A percentile compares a stretch with the other conserved stretches of the same genome.
Conservation (phyloP, 1,140 invertebrate species). For the Stegodyphus dumicola region DNA sequence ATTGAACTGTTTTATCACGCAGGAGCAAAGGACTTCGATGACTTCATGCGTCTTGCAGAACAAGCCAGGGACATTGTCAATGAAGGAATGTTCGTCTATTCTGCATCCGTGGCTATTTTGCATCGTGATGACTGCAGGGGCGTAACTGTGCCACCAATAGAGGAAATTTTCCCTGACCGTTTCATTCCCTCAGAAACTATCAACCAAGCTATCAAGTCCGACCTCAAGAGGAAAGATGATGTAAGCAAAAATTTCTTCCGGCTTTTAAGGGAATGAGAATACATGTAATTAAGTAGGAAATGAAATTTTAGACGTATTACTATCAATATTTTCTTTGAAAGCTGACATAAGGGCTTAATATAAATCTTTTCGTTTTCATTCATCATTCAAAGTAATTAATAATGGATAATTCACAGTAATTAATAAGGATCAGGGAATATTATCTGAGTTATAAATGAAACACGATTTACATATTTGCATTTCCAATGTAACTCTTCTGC, state of each 20-base stretch:
- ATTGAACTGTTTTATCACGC: background rate
- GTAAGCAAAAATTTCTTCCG: slow-evolving; percentile 8
- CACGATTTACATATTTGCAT: too few relatives aligned
- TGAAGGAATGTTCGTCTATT: slow-evolving; percentile 65
- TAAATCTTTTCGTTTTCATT: background rate
- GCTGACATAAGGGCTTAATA: too few relatives aligned
- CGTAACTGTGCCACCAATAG: slow-evolving; percentile 59
- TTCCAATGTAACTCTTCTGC: too few relatives aligned
- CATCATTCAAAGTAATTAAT: too few relatives aligned
- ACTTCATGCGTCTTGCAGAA: slow-evolving; percentile 43
- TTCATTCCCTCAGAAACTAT: slow-evolving; percentile 60
- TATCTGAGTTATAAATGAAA: too few relatives aligned
- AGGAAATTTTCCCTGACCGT: slow-evolving; percentile 61
- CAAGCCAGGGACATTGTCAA: slow-evolving; percentile 63
- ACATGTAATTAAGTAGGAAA: too few relatives aligned
- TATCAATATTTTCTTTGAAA: too few relatives aligned
- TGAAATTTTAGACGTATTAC: too few relatives aligned
- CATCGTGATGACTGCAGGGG: slow-evolving; percentile 61
- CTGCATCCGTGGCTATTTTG: slow-evolving; percentile 60
- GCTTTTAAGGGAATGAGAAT: too few relatives aligned
- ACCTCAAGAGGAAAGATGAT: slow-evolving; percentile 21
- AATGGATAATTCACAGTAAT: too few relatives aligned
- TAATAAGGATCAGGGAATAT: too few relatives aligned
- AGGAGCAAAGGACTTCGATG: slow-evolving; percentile 48
- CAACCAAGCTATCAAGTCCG: slow-evolving; percentile 45